Evolutionary conservation across 2,797 vertebrate species (phyloP), one percentile per base, ranked within the genome.

Genomic region (Melanotaenia parkinsoni): DNA sequence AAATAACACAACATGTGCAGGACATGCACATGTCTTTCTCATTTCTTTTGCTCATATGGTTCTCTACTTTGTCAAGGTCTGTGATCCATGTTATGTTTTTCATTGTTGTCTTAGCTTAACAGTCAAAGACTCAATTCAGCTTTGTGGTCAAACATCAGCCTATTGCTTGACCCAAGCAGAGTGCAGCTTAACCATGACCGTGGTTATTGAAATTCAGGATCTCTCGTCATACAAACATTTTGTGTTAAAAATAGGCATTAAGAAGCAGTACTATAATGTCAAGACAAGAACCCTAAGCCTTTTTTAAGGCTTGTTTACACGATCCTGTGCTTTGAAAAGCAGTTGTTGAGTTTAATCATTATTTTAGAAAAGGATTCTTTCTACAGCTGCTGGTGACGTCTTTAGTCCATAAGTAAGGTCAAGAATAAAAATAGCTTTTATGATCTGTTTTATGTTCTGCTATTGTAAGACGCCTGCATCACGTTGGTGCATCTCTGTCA

Each of bases 251-350:
- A 82, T 67, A 73, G 58, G 30, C 73, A 67, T 54, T 37, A 65
- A 63, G 22, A 59, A 78, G 63, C 71, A 66, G 67, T 9, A 64
- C 38, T 63, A 72, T 76, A 69, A 87, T 76, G 73, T 86, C 43
- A 75, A 80, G 72, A 81, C 77, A 57, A 68, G 51, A 71, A 66
- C 63, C 22, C 30, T 73, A 67, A 85, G 79, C 76, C 68, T 77
- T 80, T 84, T 88, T 79, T 58, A 71, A 84, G 58, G 73, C 86
- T 85, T 77, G 86, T 93, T 93, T 93, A 92, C 72, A 82, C 53
- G 28, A 71, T 63, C 51, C 82, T 84, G 73, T 16, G 18, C 89
- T 93, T 94, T 92, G 84, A 94, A 86, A 89, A 80, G 67, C 30
- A 14, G 50, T 74, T 20, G 69, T 90, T 80, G 87, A 87, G 58